phyloP scores from a whole-genome alignment of 2,113 vertebrate genomes.

The Sciurus niger region DNA sequence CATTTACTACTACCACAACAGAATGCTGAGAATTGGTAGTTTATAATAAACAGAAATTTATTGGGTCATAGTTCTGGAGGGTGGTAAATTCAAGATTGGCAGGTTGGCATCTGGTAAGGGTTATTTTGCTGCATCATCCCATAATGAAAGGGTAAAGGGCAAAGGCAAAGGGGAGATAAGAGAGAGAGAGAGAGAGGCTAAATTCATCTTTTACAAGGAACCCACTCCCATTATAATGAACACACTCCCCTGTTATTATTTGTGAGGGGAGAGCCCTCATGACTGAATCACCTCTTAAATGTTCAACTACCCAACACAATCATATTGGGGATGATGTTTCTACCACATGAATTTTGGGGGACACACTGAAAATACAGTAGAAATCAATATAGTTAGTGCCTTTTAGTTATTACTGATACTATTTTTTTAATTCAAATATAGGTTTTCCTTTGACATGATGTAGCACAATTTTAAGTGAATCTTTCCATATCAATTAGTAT shows the following conservation, averaged over 20 bases:
- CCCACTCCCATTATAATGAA: background rate
- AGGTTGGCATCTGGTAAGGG: background rate
- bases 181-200: too few relatives aligned
- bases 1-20: background rate
- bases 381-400: background rate
- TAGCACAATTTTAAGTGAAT: background rate
- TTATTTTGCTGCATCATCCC: too few relatives aligned
- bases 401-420: background rate
- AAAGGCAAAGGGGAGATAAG: background rate
- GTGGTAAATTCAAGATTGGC: background rate
- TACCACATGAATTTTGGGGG: background rate
- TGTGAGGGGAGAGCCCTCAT: too few relatives aligned
- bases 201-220: background rate
- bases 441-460: background rate
- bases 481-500: background rate
- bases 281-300: too few relatives aligned
- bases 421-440: background rate
- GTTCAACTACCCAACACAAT: background rate
- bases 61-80: background rate
- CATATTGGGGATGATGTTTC: background rate
- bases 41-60: background rate
- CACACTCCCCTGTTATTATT: fast-evolving
- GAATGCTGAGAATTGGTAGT: background rate
- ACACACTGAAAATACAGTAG: background rate
- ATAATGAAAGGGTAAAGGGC: background rate